Conservation (phyloP, 2,113 vertebrate genomes). For the Parus major region DNA sequence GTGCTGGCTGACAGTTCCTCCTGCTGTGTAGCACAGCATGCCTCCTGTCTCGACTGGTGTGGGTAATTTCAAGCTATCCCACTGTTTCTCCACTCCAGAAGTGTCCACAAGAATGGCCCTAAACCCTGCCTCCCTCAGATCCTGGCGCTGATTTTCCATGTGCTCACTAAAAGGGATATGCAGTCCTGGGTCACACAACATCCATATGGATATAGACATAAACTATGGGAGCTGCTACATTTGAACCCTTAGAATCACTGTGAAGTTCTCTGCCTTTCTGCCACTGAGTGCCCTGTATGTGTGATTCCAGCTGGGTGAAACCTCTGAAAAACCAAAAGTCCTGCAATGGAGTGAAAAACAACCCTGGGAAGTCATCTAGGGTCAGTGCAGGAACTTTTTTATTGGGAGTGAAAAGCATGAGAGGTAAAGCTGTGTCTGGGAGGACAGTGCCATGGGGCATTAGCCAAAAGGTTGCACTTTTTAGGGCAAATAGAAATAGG, state of each 20-base stretch:
- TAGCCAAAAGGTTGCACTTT: background rate
- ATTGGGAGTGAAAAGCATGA: background rate
- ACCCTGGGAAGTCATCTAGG: background rate
- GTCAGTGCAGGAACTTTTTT: background rate
- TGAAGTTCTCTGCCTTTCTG: background rate
- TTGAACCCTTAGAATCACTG: background rate
- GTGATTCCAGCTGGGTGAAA: background rate
- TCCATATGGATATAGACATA: background rate
- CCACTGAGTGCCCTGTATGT: background rate
- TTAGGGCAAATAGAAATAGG: background rate
- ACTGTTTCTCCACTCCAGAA: background rate
- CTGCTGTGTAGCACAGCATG: background rate
- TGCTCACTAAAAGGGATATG: accelerated
- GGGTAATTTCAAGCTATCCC: background rate
- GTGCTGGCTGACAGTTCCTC: background rate
- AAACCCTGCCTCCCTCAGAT: background rate
- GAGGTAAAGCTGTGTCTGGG: background rate
- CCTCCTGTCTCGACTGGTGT: background rate
- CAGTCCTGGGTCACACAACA: background rate
- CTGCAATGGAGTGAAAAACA: background rate
- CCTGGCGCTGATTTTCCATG: accelerated
- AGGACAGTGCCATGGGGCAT: background rate
- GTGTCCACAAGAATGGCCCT: background rate
- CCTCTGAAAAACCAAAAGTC: background rate
- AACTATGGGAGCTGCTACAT: background rate